Conservation (phyloP, 2,113 vertebrate species). For the Hassar affinis region DNA sequence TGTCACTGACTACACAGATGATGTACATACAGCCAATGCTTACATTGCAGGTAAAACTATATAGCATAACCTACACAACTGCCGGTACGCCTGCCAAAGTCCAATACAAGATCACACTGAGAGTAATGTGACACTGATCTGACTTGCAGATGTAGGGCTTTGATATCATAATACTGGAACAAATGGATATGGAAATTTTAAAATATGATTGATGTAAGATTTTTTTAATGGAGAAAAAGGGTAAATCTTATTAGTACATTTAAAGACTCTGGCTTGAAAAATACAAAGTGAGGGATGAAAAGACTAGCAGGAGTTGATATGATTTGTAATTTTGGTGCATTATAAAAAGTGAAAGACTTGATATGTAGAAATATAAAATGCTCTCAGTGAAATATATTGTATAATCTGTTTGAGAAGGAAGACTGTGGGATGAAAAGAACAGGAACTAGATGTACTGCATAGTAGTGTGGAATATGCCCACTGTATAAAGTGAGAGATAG, state of each 20-base stretch:
- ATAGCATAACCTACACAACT: background rate
- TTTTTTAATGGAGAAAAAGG: background rate
- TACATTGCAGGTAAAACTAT: constrained; percentile 14
- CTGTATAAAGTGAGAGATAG: too few species aligned
- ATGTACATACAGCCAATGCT: constrained; percentile 18
- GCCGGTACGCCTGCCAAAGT: background rate
- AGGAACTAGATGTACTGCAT: too few species aligned
- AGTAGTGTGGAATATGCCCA: too few species aligned
- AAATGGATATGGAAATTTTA: background rate
- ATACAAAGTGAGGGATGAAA: background rate
- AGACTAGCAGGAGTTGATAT: background rate
- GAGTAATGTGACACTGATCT: background rate
- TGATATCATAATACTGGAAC: background rate
- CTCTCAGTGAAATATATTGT: background rate
- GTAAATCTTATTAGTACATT: background rate
- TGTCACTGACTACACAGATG: constrained; percentile 25
- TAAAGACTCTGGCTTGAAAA: background rate
- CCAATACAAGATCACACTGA: background rate
- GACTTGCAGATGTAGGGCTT: background rate
- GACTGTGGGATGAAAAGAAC: background rate
- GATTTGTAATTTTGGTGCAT: background rate
- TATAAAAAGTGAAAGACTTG: background rate
- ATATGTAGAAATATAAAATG: background rate
- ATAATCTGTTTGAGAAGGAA: background rate
- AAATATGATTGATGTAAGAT: background rate